phyloP scores from a whole-genome alignment of 2,888 invertebrate genomes.

The Lasioglossum vierecki region DNA sequence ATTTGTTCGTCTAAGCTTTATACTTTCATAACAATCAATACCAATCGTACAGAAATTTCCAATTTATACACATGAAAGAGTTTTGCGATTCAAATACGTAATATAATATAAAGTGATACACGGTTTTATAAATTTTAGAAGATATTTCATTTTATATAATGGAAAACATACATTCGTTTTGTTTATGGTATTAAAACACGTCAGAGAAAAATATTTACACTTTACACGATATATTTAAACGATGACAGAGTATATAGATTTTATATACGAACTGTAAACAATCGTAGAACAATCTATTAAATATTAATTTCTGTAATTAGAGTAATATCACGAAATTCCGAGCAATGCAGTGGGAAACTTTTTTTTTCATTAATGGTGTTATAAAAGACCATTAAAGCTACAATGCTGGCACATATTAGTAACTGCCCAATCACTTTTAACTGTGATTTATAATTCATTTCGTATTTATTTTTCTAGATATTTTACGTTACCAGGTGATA shows the following conservation, averaged over 20 bases:
- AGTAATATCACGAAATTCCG: constrained; percentile 33
- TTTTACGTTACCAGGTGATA: constrained; percentile 55
- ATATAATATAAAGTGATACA: constrained; percentile 37
- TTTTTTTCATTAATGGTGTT: constrained; percentile 30
- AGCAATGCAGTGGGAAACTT: constrained; percentile 13
- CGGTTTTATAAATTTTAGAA: constrained; percentile 47
- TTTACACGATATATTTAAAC: constrained; percentile 42
- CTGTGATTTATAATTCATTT: constrained; percentile 66
- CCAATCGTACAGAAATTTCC: constrained; percentile 33
- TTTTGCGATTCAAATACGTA: constrained; percentile 42
- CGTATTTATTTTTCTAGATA: constrained; percentile 61
- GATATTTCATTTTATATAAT: constrained; percentile 35
- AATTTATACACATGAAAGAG: constrained; percentile 35
- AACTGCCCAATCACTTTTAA: constrained; percentile 60
- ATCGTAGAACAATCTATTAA: constrained; percentile 41
- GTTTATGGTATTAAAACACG: constrained; percentile 30
- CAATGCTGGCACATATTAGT: constrained; percentile 47
- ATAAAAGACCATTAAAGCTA: constrained; percentile 40
- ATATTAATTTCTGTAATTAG: constrained; percentile 42
- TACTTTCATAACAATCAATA: constrained; percentile 50
- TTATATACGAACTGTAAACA: constrained; percentile 11
- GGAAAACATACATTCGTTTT: constrained; percentile 28
- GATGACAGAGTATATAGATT: constrained; percentile 37
- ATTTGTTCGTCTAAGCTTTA: constrained; percentile 42
- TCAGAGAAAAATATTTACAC: constrained; percentile 27